These are phyloP conservation scores for Mobula hypostoma DNA, from an alignment of 2,113 vertebrate species.

Conservation along the genomic window DNA sequence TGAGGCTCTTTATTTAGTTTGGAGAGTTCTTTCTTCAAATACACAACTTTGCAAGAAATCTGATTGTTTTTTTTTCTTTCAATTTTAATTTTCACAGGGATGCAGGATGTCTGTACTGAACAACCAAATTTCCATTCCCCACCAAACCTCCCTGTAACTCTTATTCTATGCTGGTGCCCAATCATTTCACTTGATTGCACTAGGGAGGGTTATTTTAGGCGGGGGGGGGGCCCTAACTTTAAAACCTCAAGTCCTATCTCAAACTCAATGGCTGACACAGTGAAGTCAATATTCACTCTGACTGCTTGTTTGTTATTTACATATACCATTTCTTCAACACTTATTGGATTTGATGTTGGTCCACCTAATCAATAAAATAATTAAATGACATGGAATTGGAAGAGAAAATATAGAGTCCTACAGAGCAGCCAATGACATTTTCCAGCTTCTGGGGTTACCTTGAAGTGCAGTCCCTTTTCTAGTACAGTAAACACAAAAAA, in stretches of 20 bases:
- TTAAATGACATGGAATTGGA: no score
- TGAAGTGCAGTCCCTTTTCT: no score
- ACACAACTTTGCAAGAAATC: not conserved
- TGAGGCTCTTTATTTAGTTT: slow-evolving; percentile 9
- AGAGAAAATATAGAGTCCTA: no score
- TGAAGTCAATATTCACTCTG: not conserved
- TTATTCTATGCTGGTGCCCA: no score
- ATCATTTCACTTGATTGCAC: no score
- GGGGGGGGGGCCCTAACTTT: no score
- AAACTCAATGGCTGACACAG: not conserved
- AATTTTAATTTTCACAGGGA: not conserved
- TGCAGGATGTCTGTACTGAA: not conserved
- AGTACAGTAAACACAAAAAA: no score
- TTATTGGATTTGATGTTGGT: not conserved
- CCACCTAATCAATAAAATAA: not conserved
- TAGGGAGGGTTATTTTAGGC: no score
- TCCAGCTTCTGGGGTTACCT: no score
- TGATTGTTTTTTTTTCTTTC: not conserved
- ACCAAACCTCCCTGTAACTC: no score
- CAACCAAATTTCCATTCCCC: not conserved
- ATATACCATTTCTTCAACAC: not conserved
- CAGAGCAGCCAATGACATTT: no score
- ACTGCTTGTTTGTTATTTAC: not conserved
- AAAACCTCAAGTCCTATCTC: not conserved
- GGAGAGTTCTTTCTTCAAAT: not conserved